phyloP scores from a whole-genome alignment of 2,888 invertebrate species.

The Prenolepis imparis region DNA sequence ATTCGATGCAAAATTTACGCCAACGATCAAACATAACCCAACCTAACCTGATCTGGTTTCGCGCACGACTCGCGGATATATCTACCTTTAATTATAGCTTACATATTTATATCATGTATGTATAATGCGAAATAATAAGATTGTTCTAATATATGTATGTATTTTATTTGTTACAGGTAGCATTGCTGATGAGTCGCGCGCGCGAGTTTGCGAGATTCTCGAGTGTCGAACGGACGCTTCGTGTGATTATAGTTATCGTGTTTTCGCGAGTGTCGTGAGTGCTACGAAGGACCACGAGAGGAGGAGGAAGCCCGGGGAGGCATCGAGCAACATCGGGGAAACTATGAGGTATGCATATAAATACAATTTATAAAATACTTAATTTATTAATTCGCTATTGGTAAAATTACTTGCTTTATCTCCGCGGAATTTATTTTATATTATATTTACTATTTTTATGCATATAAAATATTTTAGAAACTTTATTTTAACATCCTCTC shows the following conservation, averaged over 20 bases:
- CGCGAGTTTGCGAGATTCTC: neutral
- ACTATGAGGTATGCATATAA: neutral
- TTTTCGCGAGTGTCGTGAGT: neutral
- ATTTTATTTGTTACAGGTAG: neutral
- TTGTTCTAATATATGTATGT: neutral
- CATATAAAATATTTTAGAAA: too few relatives aligned
- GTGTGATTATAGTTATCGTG: neutral
- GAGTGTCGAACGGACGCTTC: neutral
- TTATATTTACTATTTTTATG: too few relatives aligned
- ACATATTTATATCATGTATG: neutral
- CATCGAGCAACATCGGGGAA: neutral
- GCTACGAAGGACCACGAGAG: neutral
- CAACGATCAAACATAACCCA: neutral
- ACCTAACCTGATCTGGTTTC: neutral
- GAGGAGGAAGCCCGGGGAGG: neutral
- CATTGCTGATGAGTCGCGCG: neutral
- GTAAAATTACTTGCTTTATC: neutral
- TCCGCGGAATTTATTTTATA: neutral
- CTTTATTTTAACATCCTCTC: too few relatives aligned
- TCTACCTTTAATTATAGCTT: neutral
- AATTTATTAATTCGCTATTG: neutral
- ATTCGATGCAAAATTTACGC: neutral
- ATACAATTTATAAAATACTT: neutral
- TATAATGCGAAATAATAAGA: neutral
- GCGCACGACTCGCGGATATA: neutral